Conservation (phyloP, 2,113 vertebrate species). For the Rhipidura dahli region DNA sequence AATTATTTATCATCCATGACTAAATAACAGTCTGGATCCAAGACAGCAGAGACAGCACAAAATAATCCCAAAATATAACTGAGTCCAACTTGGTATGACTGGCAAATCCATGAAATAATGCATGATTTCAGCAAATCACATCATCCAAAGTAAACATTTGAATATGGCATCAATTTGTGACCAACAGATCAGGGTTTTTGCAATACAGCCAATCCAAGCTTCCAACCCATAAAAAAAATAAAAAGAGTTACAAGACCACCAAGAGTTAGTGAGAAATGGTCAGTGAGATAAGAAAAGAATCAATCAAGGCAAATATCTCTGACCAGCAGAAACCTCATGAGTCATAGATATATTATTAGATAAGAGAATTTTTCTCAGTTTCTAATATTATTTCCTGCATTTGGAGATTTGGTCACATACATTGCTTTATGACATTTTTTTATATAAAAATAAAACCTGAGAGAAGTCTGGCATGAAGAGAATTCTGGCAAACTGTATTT, state of each 20-base stretch:
- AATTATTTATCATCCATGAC: neutral
- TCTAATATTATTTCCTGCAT: neutral
- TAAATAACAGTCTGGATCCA: neutral
- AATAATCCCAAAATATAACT: constrained; percentile 30
- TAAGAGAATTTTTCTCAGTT: neutral
- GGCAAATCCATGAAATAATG: constrained; percentile 12
- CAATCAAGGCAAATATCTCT: neutral
- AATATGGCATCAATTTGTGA: constrained; percentile 29
- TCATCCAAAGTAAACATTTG: constrained; percentile 56
- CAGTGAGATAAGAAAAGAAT: constrained; percentile 17
- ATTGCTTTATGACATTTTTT: neutral
- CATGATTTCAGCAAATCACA: constrained; percentile 20
- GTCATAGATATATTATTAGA: neutral
- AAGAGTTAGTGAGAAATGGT: constrained; percentile 28
- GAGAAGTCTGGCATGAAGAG: neutral
- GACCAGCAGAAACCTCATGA: neutral
- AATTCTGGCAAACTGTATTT: neutral
- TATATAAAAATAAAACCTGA: neutral
- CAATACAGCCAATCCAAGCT: constrained; percentile 2
- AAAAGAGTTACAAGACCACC: neutral
- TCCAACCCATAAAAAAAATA: neutral
- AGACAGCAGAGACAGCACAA: neutral
- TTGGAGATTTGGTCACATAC: neutral
- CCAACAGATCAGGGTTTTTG: constrained; percentile 31
- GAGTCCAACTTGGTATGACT: neutral